A percentile compares a stretch with the other conserved stretches of the same genome.
phyloP scores from a whole-genome alignment of 2,797 vertebrate genomes.

The Sparus aurata region DNA sequence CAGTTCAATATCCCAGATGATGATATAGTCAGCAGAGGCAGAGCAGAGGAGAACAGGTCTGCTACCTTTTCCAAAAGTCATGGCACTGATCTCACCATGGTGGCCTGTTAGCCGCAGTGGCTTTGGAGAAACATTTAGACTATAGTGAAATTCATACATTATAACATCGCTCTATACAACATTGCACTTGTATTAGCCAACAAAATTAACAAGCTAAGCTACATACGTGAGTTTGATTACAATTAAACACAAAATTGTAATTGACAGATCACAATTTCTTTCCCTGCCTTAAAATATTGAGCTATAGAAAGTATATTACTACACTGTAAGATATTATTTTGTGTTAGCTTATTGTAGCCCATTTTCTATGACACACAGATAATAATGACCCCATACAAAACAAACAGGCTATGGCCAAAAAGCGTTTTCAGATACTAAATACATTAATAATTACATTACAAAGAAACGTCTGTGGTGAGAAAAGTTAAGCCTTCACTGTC shows the following conservation, averaged over 20 bases:
- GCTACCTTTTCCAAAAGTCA: conserved; percentile 79
- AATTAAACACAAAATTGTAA: background rate
- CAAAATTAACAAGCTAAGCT: background rate
- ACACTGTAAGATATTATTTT: background rate
- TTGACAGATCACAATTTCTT: background rate
- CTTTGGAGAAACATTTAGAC: conserved; percentile 54
- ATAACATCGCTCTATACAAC: background rate
- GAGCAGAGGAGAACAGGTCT: conserved; percentile 80
- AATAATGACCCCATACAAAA: background rate
- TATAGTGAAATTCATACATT: background rate
- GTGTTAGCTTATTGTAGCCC: background rate
- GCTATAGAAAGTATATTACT: background rate
- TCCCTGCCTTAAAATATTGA: background rate
- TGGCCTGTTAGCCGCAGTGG: conserved; percentile 82
- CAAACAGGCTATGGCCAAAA: background rate
- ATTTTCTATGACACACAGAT: background rate
- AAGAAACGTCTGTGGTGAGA: background rate
- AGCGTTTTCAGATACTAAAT: background rate
- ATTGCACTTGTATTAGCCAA: background rate
- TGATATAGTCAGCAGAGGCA: conserved; percentile 85
- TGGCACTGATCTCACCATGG: conserved; percentile 77
- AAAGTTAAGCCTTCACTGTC: background rate
- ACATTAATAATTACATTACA: background rate
- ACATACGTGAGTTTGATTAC: background rate
- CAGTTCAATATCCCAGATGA: conserved; percentile 82